Evolutionary conservation across 2,888 invertebrate species (phyloP).

Genomic region (Copidosoma aretas): DNA sequence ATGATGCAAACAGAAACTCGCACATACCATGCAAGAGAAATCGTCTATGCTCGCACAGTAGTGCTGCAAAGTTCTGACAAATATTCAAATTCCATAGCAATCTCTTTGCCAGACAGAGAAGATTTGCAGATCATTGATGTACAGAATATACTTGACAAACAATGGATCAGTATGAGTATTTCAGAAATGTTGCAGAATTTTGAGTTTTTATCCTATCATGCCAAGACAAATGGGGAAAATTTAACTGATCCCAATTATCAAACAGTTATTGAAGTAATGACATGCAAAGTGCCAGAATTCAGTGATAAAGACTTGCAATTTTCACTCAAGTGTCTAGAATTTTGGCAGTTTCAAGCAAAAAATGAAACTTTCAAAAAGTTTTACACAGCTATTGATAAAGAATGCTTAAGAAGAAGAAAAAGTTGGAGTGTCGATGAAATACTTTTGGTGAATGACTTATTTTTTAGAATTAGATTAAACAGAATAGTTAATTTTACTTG

Average conservation of each 20-base stretch:
- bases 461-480: constrained; percentile 9
- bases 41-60: neutral
- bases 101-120: neutral
- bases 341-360: constrained; percentile 19
- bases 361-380: constrained; percentile 5
- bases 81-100: neutral
- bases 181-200: constrained; percentile 35
- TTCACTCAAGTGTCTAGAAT: constrained; percentile 23
- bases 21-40: neutral
- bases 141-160: constrained; percentile 3
- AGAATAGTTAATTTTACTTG: constrained; percentile 18
- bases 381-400: constrained; percentile 21
- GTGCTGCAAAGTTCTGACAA: neutral
- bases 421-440: constrained; percentile 23
- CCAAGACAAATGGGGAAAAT: constrained; percentile 5
- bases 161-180: constrained; percentile 34
- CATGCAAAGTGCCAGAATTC: constrained; percentile 3
- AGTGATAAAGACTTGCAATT: constrained; percentile 23
- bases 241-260: constrained; percentile 10
- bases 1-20: neutral
- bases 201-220: constrained; percentile 28
- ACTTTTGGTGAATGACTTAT: constrained; percentile 31
- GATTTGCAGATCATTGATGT: neutral
- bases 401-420: constrained; percentile 18
- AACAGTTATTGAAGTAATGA: constrained; percentile 26